Conservation (phyloP, 2,113 vertebrate species). For the Peromyscus maniculatus region DNA sequence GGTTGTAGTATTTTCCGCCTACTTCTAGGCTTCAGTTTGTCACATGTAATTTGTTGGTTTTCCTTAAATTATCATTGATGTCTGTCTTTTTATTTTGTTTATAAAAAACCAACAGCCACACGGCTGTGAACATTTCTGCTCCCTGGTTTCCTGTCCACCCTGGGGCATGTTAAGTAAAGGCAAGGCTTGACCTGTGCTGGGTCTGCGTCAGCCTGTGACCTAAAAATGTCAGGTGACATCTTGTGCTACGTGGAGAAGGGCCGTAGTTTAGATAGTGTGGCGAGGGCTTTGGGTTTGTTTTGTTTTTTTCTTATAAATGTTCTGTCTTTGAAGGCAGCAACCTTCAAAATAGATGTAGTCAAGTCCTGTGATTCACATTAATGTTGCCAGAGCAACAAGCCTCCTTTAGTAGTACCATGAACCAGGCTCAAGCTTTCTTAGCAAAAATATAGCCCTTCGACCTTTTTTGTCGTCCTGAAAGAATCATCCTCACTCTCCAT, state of each 20-base stretch:
- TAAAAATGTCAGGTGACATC: constrained; percentile 52
- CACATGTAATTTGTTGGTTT: neutral
- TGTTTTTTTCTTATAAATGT: neutral
- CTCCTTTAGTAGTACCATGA: neutral
- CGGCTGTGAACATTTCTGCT: neutral
- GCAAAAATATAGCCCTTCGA: rapidly evolving
- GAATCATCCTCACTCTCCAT: rapidly evolving
- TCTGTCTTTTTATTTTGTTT: neutral
- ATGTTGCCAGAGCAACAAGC: neutral
- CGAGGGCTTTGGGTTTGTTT: neutral
- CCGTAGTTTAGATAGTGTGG: neutral
- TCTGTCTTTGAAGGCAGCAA: neutral
- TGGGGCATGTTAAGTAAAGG: neutral
- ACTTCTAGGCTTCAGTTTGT: neutral
- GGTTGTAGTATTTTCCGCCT: neutral
- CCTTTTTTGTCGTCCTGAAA: neutral
- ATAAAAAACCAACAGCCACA: neutral
- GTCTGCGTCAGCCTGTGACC: constrained; percentile 57
- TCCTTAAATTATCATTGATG: neutral
- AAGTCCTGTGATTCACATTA: neutral
- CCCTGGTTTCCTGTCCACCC: neutral
- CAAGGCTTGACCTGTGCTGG: neutral
- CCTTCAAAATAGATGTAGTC: neutral
- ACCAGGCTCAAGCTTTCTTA: neutral
- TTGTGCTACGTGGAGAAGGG: neutral